Percentiles rank a stretch among this genome's conserved stretches.
phyloP scores from a whole-genome alignment of 2,797 vertebrate species.

The Anableps anableps region DNA sequence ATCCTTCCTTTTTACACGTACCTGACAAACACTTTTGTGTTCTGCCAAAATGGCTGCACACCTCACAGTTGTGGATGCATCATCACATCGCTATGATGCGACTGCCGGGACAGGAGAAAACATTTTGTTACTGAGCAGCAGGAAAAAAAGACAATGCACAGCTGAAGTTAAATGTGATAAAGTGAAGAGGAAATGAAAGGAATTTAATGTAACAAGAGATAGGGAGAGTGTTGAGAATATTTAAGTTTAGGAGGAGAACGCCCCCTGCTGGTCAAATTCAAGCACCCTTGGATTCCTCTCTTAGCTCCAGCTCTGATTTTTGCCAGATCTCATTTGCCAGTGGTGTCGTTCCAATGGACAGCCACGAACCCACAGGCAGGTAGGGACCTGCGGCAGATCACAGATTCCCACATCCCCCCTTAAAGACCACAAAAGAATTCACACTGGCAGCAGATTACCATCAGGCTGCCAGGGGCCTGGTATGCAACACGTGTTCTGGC shows the following conservation, averaged over 20 bases:
- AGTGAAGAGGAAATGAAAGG: not conserved
- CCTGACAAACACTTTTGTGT: conserved; percentile 1
- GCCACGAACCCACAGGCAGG: conserved; percentile 38
- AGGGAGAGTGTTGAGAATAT: not conserved
- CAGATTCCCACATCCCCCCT: conserved; percentile 62
- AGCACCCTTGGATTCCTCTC: no score
- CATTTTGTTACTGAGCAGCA: not conserved
- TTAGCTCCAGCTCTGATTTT: not conserved
- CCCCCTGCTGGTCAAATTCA: conserved; percentile 59
- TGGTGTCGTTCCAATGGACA: not conserved
- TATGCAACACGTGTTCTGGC: conserved; percentile 47
- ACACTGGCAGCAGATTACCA: conserved; percentile 64
- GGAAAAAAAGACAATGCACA: not conserved
- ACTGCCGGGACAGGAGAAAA: not conserved
- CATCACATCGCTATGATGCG: no score
- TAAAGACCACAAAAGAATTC: conserved; percentile 61
- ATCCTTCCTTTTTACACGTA: conserved; percentile 14
- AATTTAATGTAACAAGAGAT: not conserved
- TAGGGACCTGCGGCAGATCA: conserved; percentile 61
- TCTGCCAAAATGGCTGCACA: no score
- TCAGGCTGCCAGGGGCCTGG: conserved; percentile 59
- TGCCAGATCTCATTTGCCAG: not conserved
- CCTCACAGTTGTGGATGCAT: not conserved
- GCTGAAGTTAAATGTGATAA: not conserved
- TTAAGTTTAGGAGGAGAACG: conserved; percentile 27